A percentile compares a stretch with the other conserved stretches of the same genome.
phyloP scores from a whole-genome alignment of 2,888 invertebrate species.

The Agriotes lineatus region DNA sequence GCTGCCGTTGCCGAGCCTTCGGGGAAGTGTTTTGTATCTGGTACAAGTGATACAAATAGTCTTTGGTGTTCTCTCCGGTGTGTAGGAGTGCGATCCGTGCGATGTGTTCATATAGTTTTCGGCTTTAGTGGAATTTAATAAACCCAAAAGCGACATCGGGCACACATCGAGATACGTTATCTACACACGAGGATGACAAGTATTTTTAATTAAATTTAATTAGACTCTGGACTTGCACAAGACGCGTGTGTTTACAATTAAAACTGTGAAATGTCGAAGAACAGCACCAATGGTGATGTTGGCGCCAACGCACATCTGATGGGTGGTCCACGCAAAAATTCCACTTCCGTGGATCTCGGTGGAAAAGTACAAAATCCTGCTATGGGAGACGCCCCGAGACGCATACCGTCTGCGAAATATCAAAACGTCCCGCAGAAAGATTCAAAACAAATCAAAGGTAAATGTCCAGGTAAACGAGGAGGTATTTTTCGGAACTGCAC shows the following conservation, averaged over 20 bases:
- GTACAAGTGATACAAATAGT: slow-evolving; percentile 24
- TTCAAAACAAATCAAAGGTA: slow-evolving; percentile 14
- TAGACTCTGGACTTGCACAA: background rate
- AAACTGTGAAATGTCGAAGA: slow-evolving; percentile 8
- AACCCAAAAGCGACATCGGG: background rate
- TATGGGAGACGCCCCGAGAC: background rate
- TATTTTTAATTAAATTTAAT: background rate
- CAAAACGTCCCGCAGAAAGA: slow-evolving; percentile 13
- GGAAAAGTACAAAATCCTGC: slow-evolving; percentile 10
- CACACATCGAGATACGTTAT: background rate
- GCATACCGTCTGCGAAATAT: slow-evolving; percentile 14
- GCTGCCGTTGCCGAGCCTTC: slow-evolving; percentile 9
- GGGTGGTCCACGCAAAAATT: slow-evolving; percentile 9
- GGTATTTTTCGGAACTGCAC: too few relatives aligned
- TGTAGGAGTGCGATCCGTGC: slow-evolving; percentile 4
- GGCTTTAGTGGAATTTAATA: too few relatives aligned
- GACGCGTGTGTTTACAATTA: background rate
- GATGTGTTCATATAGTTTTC: background rate
- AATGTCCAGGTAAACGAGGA: too few relatives aligned
- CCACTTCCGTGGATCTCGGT: slow-evolving; percentile 1
- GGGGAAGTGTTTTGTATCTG: slow-evolving; percentile 22
- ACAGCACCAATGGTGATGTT: slow-evolving; percentile 12
- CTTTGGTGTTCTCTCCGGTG: slow-evolving; percentile 6
- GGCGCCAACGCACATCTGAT: slow-evolving; percentile 12
- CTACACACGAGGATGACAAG: background rate